Conservation (phyloP, 2,113 vertebrate genomes). For the Trematocara zebra region DNA sequence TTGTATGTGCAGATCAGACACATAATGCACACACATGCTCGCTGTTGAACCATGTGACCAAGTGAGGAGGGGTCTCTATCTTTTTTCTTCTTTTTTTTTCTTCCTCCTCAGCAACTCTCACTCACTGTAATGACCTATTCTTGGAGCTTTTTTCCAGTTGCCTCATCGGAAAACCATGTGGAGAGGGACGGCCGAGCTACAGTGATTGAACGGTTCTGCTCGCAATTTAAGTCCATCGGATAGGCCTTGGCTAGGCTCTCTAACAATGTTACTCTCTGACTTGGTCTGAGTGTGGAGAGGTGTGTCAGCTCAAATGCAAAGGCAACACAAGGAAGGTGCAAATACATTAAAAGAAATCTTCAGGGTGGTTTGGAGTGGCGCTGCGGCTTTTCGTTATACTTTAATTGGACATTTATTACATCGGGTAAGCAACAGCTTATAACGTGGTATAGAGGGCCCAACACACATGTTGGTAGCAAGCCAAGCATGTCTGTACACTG, state of each 20-base stretch:
- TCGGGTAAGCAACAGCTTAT: neutral
- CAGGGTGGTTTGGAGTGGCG: neutral
- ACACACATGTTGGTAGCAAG: neutral
- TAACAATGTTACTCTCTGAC: neutral
- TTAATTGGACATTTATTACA: neutral
- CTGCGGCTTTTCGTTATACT: neutral
- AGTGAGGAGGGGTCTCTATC: slow-evolving; percentile 35
- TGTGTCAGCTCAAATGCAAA: neutral
- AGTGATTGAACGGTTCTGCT: slow-evolving; percentile 68
- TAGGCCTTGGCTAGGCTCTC: slow-evolving; percentile 47
- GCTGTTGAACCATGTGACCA: slow-evolving; percentile 34
- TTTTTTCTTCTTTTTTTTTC: neutral
- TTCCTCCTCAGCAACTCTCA: neutral
- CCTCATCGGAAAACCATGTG: slow-evolving; percentile 74
- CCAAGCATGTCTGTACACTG: neutral
- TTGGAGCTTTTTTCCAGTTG: slow-evolving; percentile 77
- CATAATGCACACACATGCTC: neutral
- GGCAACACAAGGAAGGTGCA: neutral
- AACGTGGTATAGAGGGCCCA: neutral
- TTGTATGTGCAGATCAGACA: slow-evolving; percentile 37
- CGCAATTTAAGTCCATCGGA: slow-evolving; percentile 66
- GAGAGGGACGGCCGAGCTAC: slow-evolving; percentile 55
- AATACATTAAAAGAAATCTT: neutral
- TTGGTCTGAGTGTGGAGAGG: neutral
- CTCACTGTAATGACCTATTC: slow-evolving; percentile 74